Conservation (phyloP, 2,888 invertebrate species). For the Hypomecis punctinalis region DNA sequence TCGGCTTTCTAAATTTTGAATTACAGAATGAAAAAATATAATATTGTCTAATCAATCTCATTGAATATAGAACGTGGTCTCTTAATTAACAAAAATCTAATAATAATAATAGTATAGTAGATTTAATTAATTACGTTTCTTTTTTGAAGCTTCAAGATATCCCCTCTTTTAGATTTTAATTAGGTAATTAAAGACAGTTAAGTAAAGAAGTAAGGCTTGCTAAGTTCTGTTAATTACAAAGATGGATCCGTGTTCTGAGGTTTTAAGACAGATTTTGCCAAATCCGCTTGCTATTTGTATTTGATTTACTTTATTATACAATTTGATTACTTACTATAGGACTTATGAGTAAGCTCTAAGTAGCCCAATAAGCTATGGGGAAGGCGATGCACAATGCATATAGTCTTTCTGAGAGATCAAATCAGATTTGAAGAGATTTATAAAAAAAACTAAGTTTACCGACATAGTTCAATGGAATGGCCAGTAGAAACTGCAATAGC, state of each 20-base stretch:
- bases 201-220: slow-evolving; percentile 11
- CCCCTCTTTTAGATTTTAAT: slow-evolving; percentile 21
- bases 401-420: too few relatives aligned
- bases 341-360: too few relatives aligned
- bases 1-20: too few relatives aligned
- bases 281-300: background rate
- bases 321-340: too few relatives aligned
- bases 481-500: too few relatives aligned
- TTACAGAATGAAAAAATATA: too few relatives aligned
- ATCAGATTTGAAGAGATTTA: too few relatives aligned
- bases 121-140: slow-evolving; percentile 52
- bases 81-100: background rate
- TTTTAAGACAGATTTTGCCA: slow-evolving; percentile 12
- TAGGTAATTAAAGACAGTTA: slow-evolving; percentile 16
- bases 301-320: background rate
- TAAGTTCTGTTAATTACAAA: slow-evolving; percentile 22
- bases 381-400: too few relatives aligned
- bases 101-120: background rate
- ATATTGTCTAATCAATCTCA: too few relatives aligned
- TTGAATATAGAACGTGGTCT: background rate
- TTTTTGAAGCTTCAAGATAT: slow-evolving; percentile 26
- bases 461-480: too few relatives aligned
- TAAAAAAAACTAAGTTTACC: too few relatives aligned
- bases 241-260: slow-evolving; percentile 10
- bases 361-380: too few relatives aligned